phyloP scores from a whole-genome alignment of 2,888 invertebrate species.

The Ctena decussata region DNA sequence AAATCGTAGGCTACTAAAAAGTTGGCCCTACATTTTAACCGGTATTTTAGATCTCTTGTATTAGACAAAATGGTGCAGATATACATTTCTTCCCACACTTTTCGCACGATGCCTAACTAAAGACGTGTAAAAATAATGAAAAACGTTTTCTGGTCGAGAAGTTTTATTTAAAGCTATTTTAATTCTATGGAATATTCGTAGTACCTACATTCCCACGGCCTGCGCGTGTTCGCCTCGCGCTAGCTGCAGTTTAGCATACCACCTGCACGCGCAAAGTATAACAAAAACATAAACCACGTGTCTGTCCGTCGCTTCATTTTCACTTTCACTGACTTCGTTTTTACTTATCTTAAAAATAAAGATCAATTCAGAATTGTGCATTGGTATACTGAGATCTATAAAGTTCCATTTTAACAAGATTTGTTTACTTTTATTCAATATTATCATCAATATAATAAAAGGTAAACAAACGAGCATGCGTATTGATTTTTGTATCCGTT shows the following conservation, averaged over 20 bases:
- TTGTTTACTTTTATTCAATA: background rate
- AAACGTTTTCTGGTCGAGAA: background rate
- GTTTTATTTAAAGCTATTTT: conserved; percentile 12
- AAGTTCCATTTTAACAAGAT: no score
- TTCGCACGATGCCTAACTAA: background rate
- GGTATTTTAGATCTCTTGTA: no score
- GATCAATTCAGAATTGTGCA: no score
- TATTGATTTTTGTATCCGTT: conserved; percentile 55
- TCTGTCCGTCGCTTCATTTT: background rate
- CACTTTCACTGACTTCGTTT: background rate
- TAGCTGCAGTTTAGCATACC: background rate
- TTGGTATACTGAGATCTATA: no score
- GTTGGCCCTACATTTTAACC: no score
- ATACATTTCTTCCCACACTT: background rate
- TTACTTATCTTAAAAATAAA: no score
- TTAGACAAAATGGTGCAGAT: no score
- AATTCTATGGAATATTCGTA: conserved; percentile 42
- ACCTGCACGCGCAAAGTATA: background rate
- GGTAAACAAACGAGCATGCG: conserved; percentile 16
- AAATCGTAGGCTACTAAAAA: no score
- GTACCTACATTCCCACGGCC: conserved; percentile 72
- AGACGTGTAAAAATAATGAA: background rate
- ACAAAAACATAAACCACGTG: background rate
- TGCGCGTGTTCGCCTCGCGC: conserved; percentile 73
- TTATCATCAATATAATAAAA: background rate